These are phyloP conservation scores for Caenorhabditis uteleia DNA, from an alignment of 2,888 invertebrate species.

Conservation along the genomic window DNA sequence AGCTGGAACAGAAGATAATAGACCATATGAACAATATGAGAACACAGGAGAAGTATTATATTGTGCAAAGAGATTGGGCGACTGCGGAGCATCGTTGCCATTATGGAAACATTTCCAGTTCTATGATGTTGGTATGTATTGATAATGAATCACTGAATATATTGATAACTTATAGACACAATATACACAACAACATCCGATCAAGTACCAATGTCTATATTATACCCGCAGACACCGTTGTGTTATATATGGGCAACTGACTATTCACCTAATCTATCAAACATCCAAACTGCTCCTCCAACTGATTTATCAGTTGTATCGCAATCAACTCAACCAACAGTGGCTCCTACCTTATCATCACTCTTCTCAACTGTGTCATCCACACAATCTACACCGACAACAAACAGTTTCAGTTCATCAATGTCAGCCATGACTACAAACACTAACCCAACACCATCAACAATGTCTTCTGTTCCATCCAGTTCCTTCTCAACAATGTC, in stretches of 20 bases:
- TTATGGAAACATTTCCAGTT: constrained; percentile 52
- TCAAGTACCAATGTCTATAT: constrained; percentile 19
- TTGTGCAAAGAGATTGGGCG: constrained; percentile 45
- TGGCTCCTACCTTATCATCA: background rate
- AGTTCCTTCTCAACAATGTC: too few species aligned
- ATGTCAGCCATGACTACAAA: background rate
- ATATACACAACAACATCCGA: constrained; percentile 20
- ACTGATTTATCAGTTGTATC: background rate
- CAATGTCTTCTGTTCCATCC: too few species aligned
- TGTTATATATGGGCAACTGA: constrained; percentile 43
- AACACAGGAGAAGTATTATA: constrained; percentile 45
- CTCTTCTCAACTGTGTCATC: background rate
- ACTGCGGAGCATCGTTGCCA: constrained; percentile 54
- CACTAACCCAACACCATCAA: background rate
- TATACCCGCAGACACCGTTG: constrained; percentile 38
- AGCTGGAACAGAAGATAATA: constrained; percentile 36
- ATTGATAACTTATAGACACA: constrained; percentile 23
- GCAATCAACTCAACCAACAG: background rate
- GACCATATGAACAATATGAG: constrained; percentile 44
- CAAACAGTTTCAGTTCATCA: background rate
- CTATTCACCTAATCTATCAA: constrained; percentile 21
- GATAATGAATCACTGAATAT: background rate
- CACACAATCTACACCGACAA: background rate
- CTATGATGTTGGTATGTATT: constrained; percentile 37
- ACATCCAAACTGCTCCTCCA: constrained; percentile 6